These are phyloP conservation scores for Colistium nudipinnis DNA, from an alignment of 2,113 vertebrate species.

Conservation along the genomic window DNA sequence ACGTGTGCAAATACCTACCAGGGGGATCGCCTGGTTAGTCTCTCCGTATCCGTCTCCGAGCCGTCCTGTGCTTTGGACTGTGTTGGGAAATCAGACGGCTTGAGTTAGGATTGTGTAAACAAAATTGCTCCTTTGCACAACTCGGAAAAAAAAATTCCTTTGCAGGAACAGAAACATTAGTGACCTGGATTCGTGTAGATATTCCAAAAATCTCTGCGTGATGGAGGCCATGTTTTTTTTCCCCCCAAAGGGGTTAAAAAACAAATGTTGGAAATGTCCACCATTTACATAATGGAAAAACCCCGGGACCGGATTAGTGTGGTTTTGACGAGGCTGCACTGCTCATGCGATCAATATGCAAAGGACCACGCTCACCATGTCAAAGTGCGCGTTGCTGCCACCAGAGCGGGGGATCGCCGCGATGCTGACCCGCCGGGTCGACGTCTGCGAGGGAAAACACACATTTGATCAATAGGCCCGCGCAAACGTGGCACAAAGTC, in stretches of 20 bases:
- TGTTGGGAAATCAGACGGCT: neutral
- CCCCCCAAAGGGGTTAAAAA: too few species aligned
- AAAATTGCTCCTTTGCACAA: neutral
- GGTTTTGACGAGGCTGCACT: too few species aligned
- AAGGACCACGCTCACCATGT: slow-evolving; percentile 65
- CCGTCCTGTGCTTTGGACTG: slow-evolving; percentile 73
- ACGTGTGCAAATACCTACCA: slow-evolving; percentile 69
- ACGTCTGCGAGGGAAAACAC: slow-evolving; percentile 62
- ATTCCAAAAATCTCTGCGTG: too few species aligned
- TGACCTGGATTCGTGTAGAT: neutral
- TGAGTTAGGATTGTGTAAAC: neutral
- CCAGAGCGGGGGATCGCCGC: slow-evolving; percentile 84
- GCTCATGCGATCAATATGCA: neutral
- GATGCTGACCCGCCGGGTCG: slow-evolving; percentile 88
- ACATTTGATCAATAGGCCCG: neutral
- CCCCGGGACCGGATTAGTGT: too few species aligned
- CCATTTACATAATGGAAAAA: too few species aligned
- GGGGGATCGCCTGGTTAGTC: slow-evolving; percentile 72
- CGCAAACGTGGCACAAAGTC: neutral
- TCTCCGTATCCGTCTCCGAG: slow-evolving; percentile 69
- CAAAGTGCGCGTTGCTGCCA: slow-evolving; percentile 74
- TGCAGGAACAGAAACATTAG: neutral
- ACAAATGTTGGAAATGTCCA: too few species aligned
- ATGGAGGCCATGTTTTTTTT: too few species aligned
- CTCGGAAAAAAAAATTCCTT: too few species aligned